Evolutionary conservation across 2,113 vertebrate genomes (phyloP), one percentile per base, ranked within the genome.

Genomic region (Chelonoidis abingdonii): DNA sequence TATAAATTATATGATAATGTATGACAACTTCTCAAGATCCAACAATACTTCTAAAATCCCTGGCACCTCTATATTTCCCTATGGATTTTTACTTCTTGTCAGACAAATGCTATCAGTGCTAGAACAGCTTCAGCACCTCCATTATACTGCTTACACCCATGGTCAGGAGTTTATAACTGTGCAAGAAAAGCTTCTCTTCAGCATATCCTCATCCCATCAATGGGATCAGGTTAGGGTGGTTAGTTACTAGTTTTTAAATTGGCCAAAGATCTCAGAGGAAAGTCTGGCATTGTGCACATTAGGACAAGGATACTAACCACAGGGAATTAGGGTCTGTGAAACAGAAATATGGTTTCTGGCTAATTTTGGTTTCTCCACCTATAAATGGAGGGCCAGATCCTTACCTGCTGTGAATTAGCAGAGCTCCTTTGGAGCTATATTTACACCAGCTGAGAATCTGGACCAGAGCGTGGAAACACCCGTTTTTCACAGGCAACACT

Each of bases 41-140:
- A 22, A 65, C 62, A 65, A 65, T 35, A 35, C 31, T 35, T 65
- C 31, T 5, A 44, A 86, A 50, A 50, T 38, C 87, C 52, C 2
- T 44, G 1, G 35, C 27, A 44, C 35, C 6, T 86, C 69, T 82
- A 24, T 17, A 93, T 82, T 19, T 53, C 72, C 38, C 54, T 62
- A 1, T 19, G 80, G 53, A 72, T 25, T 59, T 72, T 19, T 88
- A 12, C 41, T 91, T 92, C 21, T 29, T 62, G 57, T 31, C 11
- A 62, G 12, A 29, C 57, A 31, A 62, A 31, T 6, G 7, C 27
- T 53, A 53, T 62, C 57, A 62, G 57, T 62, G 57, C 57, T 14
- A 14, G 57, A 62, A 62, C 12, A 62, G 29, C 13, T 62, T 31
- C 53, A 75, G 81, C 2, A 2, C 3, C 0, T 4, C 6, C 3